Conservation (phyloP, 2,797 vertebrate genomes). For the Falco peregrinus region DNA sequence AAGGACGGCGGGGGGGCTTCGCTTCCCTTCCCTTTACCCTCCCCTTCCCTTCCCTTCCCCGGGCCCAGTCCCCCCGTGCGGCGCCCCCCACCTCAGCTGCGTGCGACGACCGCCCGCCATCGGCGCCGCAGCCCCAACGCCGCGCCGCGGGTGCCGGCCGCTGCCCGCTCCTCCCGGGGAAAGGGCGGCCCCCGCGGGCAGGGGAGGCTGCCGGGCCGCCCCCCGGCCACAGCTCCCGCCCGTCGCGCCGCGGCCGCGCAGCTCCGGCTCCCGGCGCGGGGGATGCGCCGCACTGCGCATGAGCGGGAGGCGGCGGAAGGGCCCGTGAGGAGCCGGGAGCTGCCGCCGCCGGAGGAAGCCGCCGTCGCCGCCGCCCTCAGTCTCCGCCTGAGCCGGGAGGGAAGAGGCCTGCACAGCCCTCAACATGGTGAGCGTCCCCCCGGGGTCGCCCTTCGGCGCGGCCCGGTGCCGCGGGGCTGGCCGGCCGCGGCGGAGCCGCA, state of each 20-base stretch:
- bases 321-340: conserved; percentile 69
- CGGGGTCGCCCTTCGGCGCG: neutral
- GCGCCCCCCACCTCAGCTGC: neutral
- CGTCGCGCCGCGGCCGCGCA: neutral
- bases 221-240: neutral
- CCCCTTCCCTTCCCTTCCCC: neutral
- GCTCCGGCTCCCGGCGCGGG: neutral
- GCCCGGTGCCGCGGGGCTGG: neutral
- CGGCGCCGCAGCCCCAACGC: neutral
- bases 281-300: conserved; percentile 77
- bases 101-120: neutral
- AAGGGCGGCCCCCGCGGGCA: too few species aligned
- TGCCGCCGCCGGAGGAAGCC: conserved; percentile 44
- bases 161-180: too few species aligned
- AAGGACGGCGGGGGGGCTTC: neutral
- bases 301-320: conserved; percentile 76
- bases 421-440: conserved; percentile 76
- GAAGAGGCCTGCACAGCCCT: conserved; percentile 56
- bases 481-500: neutral
- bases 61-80: neutral
- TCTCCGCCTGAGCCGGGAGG: conserved; percentile 62
- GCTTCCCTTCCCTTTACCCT: too few species aligned
- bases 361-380: conserved; percentile 51
- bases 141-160: neutral
- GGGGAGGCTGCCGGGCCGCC: neutral